Percentiles rank a stretch among this genome's conserved stretches.
phyloP scores from a whole-genome alignment of 2,888 invertebrate species.

The Anticlea derivata region DNA sequence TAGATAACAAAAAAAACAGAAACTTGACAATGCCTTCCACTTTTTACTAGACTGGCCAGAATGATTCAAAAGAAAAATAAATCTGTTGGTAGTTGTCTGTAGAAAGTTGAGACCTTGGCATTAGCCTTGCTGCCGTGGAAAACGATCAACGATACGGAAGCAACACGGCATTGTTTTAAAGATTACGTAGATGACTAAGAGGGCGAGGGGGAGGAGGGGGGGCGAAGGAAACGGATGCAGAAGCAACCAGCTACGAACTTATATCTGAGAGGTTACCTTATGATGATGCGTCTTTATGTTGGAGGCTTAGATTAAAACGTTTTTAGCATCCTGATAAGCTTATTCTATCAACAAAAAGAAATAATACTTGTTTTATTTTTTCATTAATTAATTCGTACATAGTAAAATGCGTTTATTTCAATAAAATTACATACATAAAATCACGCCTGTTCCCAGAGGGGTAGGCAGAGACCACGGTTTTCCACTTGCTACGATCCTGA shows the following conservation, averaged over 20 bases:
- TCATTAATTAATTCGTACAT: too few relatives aligned
- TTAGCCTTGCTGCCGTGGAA: conserved; percentile 77
- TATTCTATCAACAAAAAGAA: too few relatives aligned
- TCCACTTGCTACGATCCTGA: too few relatives aligned
- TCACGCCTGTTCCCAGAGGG: too few relatives aligned
- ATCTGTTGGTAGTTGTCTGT: conserved; percentile 36
- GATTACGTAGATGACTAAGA: conserved; percentile 52
- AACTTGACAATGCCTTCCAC: neutral
- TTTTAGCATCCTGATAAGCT: too few relatives aligned
- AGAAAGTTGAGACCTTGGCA: conserved; percentile 80
- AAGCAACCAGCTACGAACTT: conserved; percentile 43
- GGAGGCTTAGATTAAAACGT: neutral
- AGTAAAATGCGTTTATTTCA: too few relatives aligned
- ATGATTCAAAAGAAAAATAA: conserved; percentile 19
- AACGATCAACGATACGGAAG: conserved; percentile 75
- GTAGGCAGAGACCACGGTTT: too few relatives aligned
- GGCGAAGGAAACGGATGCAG: conserved; percentile 53
- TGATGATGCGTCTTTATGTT: conserved; percentile 34
- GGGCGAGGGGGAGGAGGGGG: conserved; percentile 29
- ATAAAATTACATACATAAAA: too few relatives aligned
- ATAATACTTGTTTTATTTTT: too few relatives aligned
- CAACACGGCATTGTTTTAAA: conserved; percentile 69
- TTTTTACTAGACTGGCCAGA: neutral
- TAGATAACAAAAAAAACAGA: too few relatives aligned
- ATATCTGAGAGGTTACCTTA: conserved; percentile 35